These are phyloP conservation scores for Genyomyrus donnyi DNA, from an alignment of 2,113 vertebrate genomes.

Conservation along the genomic window DNA sequence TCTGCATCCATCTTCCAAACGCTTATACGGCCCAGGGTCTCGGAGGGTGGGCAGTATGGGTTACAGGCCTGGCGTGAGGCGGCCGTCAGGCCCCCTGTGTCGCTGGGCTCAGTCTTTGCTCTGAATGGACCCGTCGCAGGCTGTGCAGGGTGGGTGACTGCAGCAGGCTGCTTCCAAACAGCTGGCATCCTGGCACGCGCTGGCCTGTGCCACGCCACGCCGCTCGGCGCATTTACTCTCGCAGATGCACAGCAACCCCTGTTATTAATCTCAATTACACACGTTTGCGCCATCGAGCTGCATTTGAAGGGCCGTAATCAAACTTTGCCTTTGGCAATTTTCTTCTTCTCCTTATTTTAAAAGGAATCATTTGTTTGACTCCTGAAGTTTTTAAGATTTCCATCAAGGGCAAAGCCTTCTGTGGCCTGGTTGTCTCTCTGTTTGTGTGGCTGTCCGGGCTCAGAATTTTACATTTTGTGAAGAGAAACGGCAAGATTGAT, in stretches of 20 bases:
- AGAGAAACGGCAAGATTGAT: background rate
- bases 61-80: background rate
- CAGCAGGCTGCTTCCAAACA: conserved; percentile 4
- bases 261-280: conserved; percentile 23
- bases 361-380: background rate
- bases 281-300: conserved; percentile 1
- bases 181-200: conserved; percentile 1
- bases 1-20: background rate
- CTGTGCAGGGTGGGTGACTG: background rate
- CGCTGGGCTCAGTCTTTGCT: background rate
- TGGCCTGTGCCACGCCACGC: background rate
- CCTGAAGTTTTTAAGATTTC: background rate
- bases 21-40: background rate
- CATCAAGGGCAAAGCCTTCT: background rate
- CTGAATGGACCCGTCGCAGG: background rate
- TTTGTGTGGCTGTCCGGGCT: background rate
- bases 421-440: background rate
- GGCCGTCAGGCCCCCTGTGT: background rate
- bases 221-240: background rate
- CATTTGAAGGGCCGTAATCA: conserved; percentile 2
- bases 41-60: background rate
- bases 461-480: background rate
- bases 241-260: conserved; percentile 3
- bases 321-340: conserved; percentile 12
- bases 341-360: background rate